Percentiles rank a stretch among this genome's conserved stretches.
Evolutionary conservation across 2,797 vertebrate species (phyloP).

Genomic region (Pachyuromys duprasi): DNA sequence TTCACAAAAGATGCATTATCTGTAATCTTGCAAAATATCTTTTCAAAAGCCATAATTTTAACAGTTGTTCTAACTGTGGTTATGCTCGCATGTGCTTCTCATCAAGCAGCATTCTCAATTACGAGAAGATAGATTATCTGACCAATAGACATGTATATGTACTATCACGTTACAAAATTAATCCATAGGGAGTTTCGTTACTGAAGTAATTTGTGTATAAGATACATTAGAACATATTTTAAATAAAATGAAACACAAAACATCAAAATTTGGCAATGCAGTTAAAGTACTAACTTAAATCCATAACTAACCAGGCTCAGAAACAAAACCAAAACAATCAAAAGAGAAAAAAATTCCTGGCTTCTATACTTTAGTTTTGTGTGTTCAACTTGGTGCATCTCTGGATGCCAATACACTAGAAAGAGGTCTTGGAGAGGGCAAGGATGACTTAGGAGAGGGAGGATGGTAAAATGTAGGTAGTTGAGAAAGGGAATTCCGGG

Average conservation of each 20-base stretch:
- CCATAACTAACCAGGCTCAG: background rate
- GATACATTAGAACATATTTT: slow-evolving; percentile 6
- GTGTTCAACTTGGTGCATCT: background rate
- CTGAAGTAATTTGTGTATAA: slow-evolving; percentile 22
- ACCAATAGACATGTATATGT: background rate
- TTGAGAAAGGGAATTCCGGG: background rate
- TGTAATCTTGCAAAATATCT: slow-evolving; percentile 18
- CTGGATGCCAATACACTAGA: background rate
- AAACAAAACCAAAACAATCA: background rate
- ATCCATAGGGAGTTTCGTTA: slow-evolving; percentile 35
- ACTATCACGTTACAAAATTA: slow-evolving; percentile 5
- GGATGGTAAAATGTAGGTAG: background rate
- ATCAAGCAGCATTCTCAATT: background rate
- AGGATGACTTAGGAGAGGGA: no score
- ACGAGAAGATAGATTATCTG: background rate
- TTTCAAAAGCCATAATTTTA: background rate
- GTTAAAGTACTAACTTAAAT: slow-evolving; percentile 1
- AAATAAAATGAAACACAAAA: background rate
- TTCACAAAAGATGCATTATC: background rate
- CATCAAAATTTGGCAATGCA: background rate
- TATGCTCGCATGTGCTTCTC: background rate
- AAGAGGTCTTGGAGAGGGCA: background rate
- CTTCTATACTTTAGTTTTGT: background rate
- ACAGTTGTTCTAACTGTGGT: background rate
- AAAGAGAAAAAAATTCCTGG: background rate